Evolutionary conservation across 2,797 vertebrate genomes (phyloP), one percentile per base, ranked within the genome.

Genomic region (Melanotaenia nigrans): DNA sequence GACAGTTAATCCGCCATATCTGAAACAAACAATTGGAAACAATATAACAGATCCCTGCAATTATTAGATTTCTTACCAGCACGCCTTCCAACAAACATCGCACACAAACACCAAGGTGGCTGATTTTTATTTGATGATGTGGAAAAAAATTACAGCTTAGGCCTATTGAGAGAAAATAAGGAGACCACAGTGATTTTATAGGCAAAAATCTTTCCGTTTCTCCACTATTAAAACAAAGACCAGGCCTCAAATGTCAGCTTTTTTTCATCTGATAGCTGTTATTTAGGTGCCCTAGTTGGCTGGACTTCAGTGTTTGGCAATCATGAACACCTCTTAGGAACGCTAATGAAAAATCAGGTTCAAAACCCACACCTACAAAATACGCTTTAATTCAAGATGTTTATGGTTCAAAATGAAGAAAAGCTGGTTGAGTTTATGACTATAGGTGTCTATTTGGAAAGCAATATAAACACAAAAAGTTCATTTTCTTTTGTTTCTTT

Each of bases 281-380:
- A 90, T 92, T 89, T 86, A 86, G 86, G 90, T 89, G 88, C 85
- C 85, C 88, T 77, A 90, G 76, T 91, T 93, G 88, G 88, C 80
- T 68, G 75, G 61, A 79, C 82, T 83, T 81, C 77, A 85, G 76
- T 75, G 65, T 85, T 86, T 89, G 90, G 90, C 87, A 91, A 81
- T 65, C 18, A 4, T 13, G 55, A 89, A 66, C 81, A 79, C 73
- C 77, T 89, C 85, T 30, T 16, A 87, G 85, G 81, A 90, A 87
- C 86, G 85, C 73, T 80, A 77, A 85, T 75, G 68, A 83, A 83
- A 85, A 89, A 89, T 85, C 80, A 82, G 85, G 76, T 88, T 92
- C 70, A 85, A 73, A 83, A 75, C 73, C 68, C 25, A 40, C 61
- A 42, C 18, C 14, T 71, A 73, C 75, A 55, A 83, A 77, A 81